Percentiles rank a stretch among this genome's conserved stretches.
Evolutionary conservation across 2,113 vertebrate genomes (phyloP).

Genomic region (Rousettus leschenaultii): DNA sequence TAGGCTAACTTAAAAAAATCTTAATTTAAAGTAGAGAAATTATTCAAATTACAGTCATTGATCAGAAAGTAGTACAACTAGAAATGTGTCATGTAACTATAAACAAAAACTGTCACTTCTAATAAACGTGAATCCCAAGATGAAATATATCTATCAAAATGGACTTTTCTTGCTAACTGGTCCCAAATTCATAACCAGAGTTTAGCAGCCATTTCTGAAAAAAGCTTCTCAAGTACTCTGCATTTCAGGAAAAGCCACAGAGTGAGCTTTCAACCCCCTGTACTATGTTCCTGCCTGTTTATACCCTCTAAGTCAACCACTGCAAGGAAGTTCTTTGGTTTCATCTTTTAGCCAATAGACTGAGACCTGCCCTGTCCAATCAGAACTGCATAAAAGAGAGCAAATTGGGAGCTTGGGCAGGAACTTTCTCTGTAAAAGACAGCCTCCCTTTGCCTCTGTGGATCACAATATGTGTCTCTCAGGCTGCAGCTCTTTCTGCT

Average conservation of each 20-base stretch:
- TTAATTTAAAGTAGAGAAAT: background rate
- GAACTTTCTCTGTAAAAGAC: background rate
- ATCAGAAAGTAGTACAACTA: background rate
- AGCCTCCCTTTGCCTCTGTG: background rate
- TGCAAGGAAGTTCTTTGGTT: background rate
- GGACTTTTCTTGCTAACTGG: background rate
- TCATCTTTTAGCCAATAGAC: background rate
- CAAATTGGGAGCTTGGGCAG: background rate
- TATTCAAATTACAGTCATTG: background rate
- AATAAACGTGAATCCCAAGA: background rate
- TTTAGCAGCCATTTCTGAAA: background rate
- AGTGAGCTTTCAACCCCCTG: background rate
- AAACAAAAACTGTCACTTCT: background rate
- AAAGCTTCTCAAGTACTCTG: background rate
- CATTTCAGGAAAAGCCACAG: background rate
- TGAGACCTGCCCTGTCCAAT: background rate
- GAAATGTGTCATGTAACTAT: background rate
- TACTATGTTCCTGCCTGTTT: background rate
- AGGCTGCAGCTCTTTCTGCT: background rate
- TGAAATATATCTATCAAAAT: background rate
- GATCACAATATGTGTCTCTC: background rate
- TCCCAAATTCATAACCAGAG: background rate
- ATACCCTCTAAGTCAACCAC: background rate
- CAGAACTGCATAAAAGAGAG: background rate
- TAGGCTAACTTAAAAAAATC: background rate